These are phyloP conservation scores for Parascotia fuliginaria DNA, from an alignment of 2,888 invertebrate species.

Conservation along the genomic window DNA sequence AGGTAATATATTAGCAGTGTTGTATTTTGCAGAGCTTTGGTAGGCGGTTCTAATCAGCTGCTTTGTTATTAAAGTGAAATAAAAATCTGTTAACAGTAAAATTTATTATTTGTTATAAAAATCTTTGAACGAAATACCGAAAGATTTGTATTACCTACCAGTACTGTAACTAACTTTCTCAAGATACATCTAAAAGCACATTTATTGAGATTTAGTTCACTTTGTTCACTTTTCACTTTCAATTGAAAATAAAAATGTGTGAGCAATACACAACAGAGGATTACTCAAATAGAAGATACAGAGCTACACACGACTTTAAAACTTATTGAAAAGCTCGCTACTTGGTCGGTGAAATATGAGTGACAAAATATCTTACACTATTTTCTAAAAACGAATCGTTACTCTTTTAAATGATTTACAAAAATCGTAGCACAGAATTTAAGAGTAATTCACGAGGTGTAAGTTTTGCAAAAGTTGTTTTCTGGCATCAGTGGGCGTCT, in stretches of 20 bases:
- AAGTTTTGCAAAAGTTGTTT: no score
- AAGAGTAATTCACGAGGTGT: no score
- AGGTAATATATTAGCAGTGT: no score
- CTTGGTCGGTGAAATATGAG: conserved; percentile 12
- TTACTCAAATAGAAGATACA: conserved; percentile 9
- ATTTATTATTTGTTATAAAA: no score
- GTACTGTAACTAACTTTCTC: no score
- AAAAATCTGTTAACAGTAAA: no score
- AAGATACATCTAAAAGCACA: conserved; percentile 2
- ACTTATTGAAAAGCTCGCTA: neutral
- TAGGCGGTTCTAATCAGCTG: no score
- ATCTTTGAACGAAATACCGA: neutral
- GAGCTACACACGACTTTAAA: conserved; percentile 11
- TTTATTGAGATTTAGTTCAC: conserved; percentile 7
- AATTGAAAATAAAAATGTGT: conserved; percentile 13
- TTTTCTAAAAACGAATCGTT: neutral
- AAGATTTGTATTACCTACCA: neutral
- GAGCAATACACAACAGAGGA: conserved; percentile 9
- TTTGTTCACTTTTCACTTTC: no score
- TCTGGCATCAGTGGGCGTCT: no score
- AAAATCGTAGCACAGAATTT: no score
- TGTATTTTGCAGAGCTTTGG: no score
- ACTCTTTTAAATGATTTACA: neutral
- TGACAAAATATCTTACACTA: neutral
- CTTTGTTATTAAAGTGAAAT: no score